Conservation (phyloP, 1,140 invertebrate genomes). For the Caenorhabditis tropicalis region DNA sequence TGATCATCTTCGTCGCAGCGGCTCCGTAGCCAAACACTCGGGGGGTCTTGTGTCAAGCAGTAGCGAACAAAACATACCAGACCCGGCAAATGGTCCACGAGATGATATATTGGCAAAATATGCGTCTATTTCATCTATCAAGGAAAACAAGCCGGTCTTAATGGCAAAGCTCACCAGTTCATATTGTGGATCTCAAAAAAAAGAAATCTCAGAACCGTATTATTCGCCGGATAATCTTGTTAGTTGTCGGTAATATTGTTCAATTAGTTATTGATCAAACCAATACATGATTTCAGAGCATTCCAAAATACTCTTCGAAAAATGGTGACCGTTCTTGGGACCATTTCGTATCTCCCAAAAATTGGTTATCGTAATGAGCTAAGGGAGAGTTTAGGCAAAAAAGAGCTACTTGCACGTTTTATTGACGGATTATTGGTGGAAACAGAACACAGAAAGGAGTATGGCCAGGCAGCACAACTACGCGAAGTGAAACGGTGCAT, state of each 20-base stretch:
- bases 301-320: slow-evolving; percentile 11
- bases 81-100: not conserved
- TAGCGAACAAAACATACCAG: not conserved
- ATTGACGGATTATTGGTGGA: not conserved
- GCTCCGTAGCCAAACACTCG: not conserved
- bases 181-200: not conserved
- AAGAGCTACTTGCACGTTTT: not conserved
- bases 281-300: not conserved
- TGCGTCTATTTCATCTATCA: not conserved
- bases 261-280: no score
- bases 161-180: not conserved
- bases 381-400: not conserved
- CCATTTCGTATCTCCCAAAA: not conserved
- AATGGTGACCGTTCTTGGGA: not conserved
- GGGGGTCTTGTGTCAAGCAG: not conserved
- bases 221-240: not conserved
- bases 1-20: not conserved
- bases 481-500: slow-evolving; percentile 7
- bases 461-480: not conserved
- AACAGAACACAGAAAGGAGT: not conserved
- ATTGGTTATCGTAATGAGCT: not conserved
- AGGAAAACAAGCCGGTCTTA: not conserved
- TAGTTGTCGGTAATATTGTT: not conserved
- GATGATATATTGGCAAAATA: slow-evolving; percentile 17
- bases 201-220: not conserved